These are phyloP conservation scores for Apamea sordens DNA, from an alignment of 2,888 invertebrate species.

Conservation along the genomic window DNA sequence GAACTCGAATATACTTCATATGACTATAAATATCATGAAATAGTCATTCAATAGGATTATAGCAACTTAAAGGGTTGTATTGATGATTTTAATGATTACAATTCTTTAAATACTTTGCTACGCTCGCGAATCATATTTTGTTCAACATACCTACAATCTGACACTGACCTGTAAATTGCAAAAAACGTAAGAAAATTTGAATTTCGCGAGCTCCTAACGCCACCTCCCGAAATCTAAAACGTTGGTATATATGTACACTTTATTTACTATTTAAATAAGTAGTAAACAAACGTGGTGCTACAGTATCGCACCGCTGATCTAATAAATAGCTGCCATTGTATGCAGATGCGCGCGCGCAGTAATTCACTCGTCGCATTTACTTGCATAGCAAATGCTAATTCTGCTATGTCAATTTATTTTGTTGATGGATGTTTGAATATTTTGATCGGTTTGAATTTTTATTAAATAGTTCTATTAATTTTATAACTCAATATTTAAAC, in stretches of 20 bases:
- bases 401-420: conserved; percentile 54
- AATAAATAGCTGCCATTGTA: conserved; percentile 78
- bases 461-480: not conserved
- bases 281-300: conserved; percentile 23
- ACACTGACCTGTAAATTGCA: too few species aligned
- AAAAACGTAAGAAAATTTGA: too few species aligned
- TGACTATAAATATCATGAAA: too few species aligned
- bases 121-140: too few species aligned
- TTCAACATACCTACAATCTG: too few species aligned
- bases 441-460: conserved; percentile 18
- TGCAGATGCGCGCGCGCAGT: conserved; percentile 70
- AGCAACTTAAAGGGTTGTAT: too few species aligned
- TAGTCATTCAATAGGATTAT: too few species aligned
- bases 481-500: not conserved
- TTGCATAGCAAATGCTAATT: conserved; percentile 76
- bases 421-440: conserved; percentile 51
- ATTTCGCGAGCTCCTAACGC: too few species aligned
- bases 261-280: conserved; percentile 23
- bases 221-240: not conserved
- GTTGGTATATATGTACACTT: not conserved
- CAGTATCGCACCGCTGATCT: conserved; percentile 49
- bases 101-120: too few species aligned
- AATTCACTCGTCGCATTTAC: conserved; percentile 64
- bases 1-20: too few species aligned
- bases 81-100: too few species aligned